Base-by-base conservation (phyloP, 2,888 invertebrate species). In the Chloroclystis v-ata region DNA sequence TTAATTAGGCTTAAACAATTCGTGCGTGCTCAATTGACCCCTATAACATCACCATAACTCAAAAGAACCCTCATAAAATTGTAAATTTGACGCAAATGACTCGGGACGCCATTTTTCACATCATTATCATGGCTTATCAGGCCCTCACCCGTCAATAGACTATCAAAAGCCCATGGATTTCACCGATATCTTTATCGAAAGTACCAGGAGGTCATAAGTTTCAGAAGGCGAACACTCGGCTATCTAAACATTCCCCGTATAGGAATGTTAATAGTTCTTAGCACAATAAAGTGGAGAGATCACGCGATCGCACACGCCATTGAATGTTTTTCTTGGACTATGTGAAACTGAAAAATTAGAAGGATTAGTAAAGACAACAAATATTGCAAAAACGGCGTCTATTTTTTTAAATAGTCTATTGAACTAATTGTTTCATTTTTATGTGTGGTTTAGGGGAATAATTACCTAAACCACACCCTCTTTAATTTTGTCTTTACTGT, bases 201-300 rank as follows among this genome's bases (percentile, higher is more conserved):
- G 54, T 55, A 59, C 59, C 56, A 59, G 54, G 56, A 43, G 32
- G 38, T 52, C 54, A 56, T 59, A 56, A 54, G 51, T 56, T 49
- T 42, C 41, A 49, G 54, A 54, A 58, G 54, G 54, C 49, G 33
- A 57, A 54, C 57, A 55, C 47, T 54, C 49, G 76, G 77, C 72
- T 82, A 83, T 83, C 83, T 80, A 78, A 83, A 81, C 79, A 84
- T 82, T 82, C 82, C 59, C 79, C 72, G 65, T 69, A 72, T 67
- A 81, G 75, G 84, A 84, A 86, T 87, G 85, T 84, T 86, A 84
- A 86, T 85, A 82, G 83, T 80, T 72, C 69, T 70, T 65, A 65
- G 71, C 74, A 72, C 75, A 76, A 75, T 77, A 75, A 75, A 75
- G 69, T 72, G 72, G 67, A 72, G 69, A 68, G 60, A 47, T 53